A percentile compares a stretch with the other conserved stretches of the same genome.
phyloP scores from a whole-genome alignment of 2,113 vertebrate genomes.

The Sterrhoptilus dennistouni region DNA sequence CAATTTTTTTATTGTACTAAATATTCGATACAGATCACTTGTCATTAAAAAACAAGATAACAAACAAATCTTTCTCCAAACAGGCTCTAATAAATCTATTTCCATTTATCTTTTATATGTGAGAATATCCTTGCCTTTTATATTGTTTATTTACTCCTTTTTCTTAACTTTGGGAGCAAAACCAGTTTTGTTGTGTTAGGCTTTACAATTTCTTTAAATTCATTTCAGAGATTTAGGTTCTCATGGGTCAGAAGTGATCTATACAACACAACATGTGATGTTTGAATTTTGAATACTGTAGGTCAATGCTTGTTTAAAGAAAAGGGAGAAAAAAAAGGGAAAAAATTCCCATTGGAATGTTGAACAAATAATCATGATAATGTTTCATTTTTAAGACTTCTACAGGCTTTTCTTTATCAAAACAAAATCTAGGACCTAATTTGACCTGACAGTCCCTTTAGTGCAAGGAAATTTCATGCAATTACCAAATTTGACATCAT shows the following conservation, averaged over 20 bases:
- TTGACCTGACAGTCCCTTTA: slow-evolving; percentile 25
- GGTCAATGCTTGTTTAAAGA: not conserved
- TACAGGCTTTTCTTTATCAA: not conserved
- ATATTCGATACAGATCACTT: not conserved
- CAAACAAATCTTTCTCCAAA: not conserved
- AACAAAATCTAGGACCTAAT: slow-evolving; percentile 11
- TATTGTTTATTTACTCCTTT: not conserved
- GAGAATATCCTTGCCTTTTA: not conserved
- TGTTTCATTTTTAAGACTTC: not conserved
- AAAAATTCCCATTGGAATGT: not conserved
- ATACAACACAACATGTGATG: not conserved
- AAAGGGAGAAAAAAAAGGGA: accelerated
- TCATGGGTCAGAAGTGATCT: not conserved
- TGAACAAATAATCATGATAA: slow-evolving; percentile 31
- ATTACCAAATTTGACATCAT: slow-evolving; percentile 48
- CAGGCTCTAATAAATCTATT: not conserved
- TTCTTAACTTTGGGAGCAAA: not conserved
- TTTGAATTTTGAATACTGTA: not conserved
- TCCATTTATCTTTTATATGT: not conserved
- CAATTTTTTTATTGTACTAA: not conserved
- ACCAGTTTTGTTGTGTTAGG: not conserved
- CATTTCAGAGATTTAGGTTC: not conserved
- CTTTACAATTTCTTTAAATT: not conserved
- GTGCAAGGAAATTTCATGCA: not conserved
- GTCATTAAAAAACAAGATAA: not conserved